These are phyloP conservation scores for Ursus arctos DNA, from an alignment of 2,113 vertebrate species.

Conservation along the genomic window DNA sequence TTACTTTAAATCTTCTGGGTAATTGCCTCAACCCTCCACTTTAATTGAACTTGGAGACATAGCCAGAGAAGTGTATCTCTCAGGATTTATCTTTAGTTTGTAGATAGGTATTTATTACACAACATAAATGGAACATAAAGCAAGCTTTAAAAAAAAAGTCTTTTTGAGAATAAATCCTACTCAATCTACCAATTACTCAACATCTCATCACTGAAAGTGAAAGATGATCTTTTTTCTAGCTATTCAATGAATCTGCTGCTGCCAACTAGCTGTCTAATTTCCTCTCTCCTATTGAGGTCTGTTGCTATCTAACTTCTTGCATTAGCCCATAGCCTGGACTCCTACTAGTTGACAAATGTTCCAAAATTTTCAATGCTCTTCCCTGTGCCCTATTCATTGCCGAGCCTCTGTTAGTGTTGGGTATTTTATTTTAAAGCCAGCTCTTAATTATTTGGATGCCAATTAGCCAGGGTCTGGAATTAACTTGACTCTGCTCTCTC, in stretches of 20 bases:
- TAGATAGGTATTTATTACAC: conserved; percentile 64
- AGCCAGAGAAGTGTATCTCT: conserved; percentile 51
- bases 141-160: conserved; percentile 18
- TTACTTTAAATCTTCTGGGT: conserved; percentile 64
- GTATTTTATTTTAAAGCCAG: conserved; percentile 63
- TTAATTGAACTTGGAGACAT: conserved; percentile 49
- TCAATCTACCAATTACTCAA: conserved; percentile 50
- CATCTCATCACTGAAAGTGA: conserved; percentile 49
- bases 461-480: conserved; percentile 70
- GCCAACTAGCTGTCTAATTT: conserved; percentile 52
- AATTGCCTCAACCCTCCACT: conserved; percentile 32
- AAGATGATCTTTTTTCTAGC: conserved; percentile 43
- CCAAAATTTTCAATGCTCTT: not conserved
- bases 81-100: conserved; percentile 40
- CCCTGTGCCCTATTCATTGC: not conserved
- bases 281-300: not conserved
- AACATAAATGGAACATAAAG: conserved; percentile 65
- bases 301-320: not conserved
- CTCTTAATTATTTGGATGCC: conserved; percentile 77
- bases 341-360: conserved; percentile 53
- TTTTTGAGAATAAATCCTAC: conserved; percentile 59
- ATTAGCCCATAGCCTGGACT: not conserved
- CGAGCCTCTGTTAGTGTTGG: not conserved
- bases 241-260: conserved; percentile 1
- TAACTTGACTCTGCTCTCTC: conserved; percentile 27